Evolutionary conservation across 2,888 invertebrate species (phyloP).

Genomic region (Uloborus plumipes): DNA sequence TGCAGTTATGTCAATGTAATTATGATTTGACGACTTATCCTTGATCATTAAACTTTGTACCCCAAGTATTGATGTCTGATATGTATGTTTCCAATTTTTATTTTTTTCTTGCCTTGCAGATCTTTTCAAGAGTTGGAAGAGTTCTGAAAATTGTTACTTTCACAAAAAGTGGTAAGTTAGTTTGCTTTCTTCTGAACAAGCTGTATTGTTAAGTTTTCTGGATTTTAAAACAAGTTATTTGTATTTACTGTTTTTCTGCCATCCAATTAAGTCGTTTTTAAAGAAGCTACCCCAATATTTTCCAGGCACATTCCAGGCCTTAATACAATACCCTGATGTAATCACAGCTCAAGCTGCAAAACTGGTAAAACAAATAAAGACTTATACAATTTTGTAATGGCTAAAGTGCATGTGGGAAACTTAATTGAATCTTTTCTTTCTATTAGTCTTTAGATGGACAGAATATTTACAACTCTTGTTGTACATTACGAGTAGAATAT

Average conservation of each 20-base stretch:
- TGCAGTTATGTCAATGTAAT: no score
- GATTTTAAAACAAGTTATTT: neutral
- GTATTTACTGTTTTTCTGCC: neutral
- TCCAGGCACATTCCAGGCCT: conserved; percentile 95
- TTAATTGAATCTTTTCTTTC: conserved; percentile 6
- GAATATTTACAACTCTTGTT: conserved; percentile 99
- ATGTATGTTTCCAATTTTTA: neutral
- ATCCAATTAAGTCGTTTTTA: neutral
- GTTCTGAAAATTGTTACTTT: conserved; percentile 99
- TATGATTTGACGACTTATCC: neutral
- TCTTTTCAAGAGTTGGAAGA: conserved; percentile 98
- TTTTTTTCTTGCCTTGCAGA: conserved; percentile 78
- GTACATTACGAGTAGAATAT: conserved; percentile 98
- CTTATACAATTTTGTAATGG: neutral
- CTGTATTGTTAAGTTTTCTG: neutral
- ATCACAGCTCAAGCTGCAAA: conserved; percentile 97
- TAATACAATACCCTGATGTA: conserved; percentile 98
- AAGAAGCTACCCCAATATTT: conserved; percentile 23
- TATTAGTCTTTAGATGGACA: conserved; percentile 93
- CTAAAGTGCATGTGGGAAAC: neutral
- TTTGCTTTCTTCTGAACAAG: no score
- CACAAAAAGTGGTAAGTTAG: conserved; percentile 98
- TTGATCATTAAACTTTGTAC: neutral
- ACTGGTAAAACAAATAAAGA: conserved; percentile 77
- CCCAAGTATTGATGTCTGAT: neutral